Evolutionary conservation across 1,140 invertebrate genomes (phyloP), one percentile per base, ranked within the genome.

Genomic region (Lepidotrigona ventralis): DNA sequence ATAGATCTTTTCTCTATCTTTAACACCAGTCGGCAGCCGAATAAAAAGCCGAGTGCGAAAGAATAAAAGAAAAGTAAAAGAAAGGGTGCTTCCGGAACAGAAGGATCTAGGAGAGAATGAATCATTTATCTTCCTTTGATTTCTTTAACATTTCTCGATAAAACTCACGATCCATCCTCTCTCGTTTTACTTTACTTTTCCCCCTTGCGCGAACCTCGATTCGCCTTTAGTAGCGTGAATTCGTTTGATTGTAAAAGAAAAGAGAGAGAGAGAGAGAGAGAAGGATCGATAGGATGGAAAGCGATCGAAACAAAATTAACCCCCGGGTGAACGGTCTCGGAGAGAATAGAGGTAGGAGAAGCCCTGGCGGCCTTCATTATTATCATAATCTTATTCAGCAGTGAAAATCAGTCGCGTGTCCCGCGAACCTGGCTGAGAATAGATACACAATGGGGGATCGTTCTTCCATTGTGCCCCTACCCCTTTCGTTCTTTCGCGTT

Each of bases 381-480:
- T 92, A 92, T 92, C 91, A 91, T 92, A 92, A 92, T 92, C 92
- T 92, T 91, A 92, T 92, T 92, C 92, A 92, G 87, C 85, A 87
- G 83, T 79, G 90, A 90, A 92, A 93, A 92, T 92, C 91, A 92
- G 90, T 91, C 90, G 88, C 88, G 89, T 91, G 89, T 90, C 88
- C 85, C 89, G 80, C 78, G 88, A 88, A 90, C 81, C 88, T 84
- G 63, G 73, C 56, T 64, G 29, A 70, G 64, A 70, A 77, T 73
- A 82, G 72, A 80, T 78, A 84, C 87, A 91, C 89, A 90, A 91
- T 89, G 84, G 84, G 76, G 86, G 39, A 85, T 79, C 85, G 83
- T 83, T 88, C 82, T 54, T 81, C 83, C 69, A 87, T 91, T 87
- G 81, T 89, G 66, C 54, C 85, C 72, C 79, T 23, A 73, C 68